Evolutionary conservation across 2,113 vertebrate genomes (phyloP).

Genomic region (Gymnarchus niloticus): DNA sequence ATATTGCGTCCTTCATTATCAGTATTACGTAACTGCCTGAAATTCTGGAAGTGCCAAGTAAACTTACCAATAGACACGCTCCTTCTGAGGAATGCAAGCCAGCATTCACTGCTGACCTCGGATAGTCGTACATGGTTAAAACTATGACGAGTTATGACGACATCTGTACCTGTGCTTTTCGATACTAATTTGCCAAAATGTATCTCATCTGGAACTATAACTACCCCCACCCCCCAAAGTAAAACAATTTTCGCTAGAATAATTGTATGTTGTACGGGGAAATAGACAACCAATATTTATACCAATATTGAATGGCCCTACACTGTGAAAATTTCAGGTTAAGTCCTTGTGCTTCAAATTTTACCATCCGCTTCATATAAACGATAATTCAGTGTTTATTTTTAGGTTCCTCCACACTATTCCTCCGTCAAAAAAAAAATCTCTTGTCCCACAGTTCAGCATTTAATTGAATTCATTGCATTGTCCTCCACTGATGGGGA

Average conservation of each 20-base stretch:
- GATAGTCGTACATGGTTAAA: conserved; percentile 1
- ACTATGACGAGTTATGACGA: background rate
- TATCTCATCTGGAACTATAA: background rate
- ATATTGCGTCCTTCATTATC: background rate
- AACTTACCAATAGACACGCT: background rate
- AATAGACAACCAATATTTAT: too few relatives aligned
- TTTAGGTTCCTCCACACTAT: background rate
- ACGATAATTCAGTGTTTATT: background rate
- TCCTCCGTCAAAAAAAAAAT: background rate
- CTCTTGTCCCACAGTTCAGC: conserved; percentile 12
- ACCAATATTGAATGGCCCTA: too few relatives aligned
- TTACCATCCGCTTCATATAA: background rate
- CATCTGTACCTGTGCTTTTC: background rate
- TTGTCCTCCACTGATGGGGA: background rate
- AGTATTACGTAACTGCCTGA: background rate
- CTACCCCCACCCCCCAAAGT: too few relatives aligned
- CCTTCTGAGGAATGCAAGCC: background rate
- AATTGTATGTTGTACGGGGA: too few relatives aligned
- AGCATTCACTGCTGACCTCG: background rate
- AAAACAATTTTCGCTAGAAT: too few relatives aligned
- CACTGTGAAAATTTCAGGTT: too few relatives aligned
- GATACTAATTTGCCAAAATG: background rate
- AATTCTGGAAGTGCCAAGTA: background rate
- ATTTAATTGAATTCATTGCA: conserved; percentile 18
- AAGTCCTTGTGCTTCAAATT: background rate